These are phyloP conservation scores for Saguinus midas DNA, from an alignment of 2,113 vertebrate genomes.

Conservation along the genomic window DNA sequence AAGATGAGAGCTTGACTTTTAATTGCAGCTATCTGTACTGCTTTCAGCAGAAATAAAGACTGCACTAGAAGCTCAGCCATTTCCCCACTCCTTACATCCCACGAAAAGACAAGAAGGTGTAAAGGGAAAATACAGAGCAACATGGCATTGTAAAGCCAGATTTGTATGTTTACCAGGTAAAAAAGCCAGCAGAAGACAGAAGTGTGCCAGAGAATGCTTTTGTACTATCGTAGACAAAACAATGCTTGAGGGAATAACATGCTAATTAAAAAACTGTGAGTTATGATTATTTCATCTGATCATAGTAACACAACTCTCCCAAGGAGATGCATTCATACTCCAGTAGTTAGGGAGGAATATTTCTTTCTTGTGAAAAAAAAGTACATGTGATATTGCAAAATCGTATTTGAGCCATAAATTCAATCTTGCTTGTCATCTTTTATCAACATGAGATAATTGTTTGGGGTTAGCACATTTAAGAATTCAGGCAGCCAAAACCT, in stretches of 20 bases:
- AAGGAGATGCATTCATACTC: background rate
- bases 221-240: background rate
- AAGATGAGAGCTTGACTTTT: background rate
- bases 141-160: background rate
- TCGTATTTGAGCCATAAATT: background rate
- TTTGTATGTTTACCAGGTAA: background rate
- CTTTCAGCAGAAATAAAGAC: background rate
- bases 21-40: background rate
- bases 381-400: background rate
- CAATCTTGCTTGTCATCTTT: background rate
- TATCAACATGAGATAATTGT: background rate
- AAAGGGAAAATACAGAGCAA: conserved; percentile 32
- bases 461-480: background rate
- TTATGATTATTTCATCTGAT: conserved; percentile 32
- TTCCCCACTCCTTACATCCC: background rate
- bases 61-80: background rate
- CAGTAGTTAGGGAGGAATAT: background rate
- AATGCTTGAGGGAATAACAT: background rate
- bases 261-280: background rate
- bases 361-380: conserved; percentile 27
- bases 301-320: background rate
- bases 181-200: background rate
- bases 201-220: background rate
- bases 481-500: background rate
- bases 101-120: background rate